Percentiles rank a stretch among this genome's conserved stretches.
These are phyloP conservation scores for Xiphophorus hellerii DNA, from an alignment of 2,113 vertebrate genomes.

Conservation along the genomic window DNA sequence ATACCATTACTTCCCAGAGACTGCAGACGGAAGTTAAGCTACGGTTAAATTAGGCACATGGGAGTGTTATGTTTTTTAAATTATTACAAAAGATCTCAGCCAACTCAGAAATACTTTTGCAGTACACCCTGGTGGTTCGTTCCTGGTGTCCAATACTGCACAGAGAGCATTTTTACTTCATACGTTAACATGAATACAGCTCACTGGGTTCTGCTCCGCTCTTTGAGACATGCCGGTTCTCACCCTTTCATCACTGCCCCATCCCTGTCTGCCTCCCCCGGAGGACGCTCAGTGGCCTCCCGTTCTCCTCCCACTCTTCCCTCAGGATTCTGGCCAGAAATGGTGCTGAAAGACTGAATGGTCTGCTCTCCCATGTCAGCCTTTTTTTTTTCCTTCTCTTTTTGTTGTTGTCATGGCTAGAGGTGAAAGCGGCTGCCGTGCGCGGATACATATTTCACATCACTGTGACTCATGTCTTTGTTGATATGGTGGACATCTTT, in stretches of 20 bases:
- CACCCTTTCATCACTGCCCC: conserved; percentile 66
- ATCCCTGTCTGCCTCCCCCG: conserved; percentile 42
- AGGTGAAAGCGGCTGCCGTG: conserved; percentile 59
- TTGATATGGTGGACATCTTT: conserved; percentile 80
- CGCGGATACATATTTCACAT: conserved; percentile 76
- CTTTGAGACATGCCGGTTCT: conserved; percentile 50
- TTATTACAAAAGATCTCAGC: too few relatives aligned
- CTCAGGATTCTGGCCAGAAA: conserved; percentile 61
- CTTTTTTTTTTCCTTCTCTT: conserved; percentile 42
- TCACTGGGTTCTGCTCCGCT: conserved; percentile 27
- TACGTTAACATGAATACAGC: neutral
- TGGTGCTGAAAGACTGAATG: conserved; percentile 81
- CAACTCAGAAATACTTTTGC: too few relatives aligned
- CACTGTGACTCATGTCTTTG: conserved; percentile 81
- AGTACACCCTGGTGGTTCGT: neutral
- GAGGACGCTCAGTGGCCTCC: conserved; percentile 35
- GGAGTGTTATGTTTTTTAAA: too few relatives aligned
- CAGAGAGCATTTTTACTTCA: neutral
- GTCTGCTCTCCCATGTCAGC: conserved; percentile 58
- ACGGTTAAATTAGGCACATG: neutral
- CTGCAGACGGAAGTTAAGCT: too few relatives aligned
- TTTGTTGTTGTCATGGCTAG: conserved; percentile 32
- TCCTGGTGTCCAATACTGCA: neutral
- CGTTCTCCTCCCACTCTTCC: conserved; percentile 47
- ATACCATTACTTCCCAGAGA: too few relatives aligned